Conservation (phyloP, 2,113 vertebrate species). For the Tringa solitaria region DNA sequence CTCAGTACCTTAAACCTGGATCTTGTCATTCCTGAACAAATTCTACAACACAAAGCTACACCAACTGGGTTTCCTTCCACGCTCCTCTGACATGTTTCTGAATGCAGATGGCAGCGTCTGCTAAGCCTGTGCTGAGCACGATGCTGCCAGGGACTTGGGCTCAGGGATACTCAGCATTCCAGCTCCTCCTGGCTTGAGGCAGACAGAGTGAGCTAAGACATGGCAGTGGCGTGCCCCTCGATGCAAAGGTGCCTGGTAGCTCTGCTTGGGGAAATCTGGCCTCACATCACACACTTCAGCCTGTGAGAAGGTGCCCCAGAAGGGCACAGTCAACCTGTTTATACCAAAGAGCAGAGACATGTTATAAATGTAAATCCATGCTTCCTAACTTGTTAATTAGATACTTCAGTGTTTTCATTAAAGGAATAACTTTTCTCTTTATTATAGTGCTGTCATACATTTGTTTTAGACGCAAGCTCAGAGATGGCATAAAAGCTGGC, state of each 20-base stretch:
- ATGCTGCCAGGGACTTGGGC: background rate
- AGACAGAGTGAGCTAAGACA: background rate
- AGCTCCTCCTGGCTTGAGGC: background rate
- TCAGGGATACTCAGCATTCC: background rate
- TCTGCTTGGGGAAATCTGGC: background rate
- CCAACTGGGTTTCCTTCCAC: background rate
- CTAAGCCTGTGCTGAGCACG: background rate
- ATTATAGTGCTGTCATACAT: background rate
- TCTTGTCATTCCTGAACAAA: background rate
- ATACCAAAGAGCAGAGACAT: background rate
- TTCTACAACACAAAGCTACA: background rate
- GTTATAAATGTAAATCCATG: background rate
- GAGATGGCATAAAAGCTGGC: background rate
- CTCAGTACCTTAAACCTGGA: background rate
- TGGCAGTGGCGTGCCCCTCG: background rate
- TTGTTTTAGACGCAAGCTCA: background rate
- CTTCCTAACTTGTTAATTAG: background rate
- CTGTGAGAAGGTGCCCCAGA: background rate
- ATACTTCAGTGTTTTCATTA: background rate
- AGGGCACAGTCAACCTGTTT: background rate
- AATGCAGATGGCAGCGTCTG: conserved; percentile 60
- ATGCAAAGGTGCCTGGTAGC: background rate
- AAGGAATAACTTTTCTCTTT: background rate
- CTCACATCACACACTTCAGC: background rate
- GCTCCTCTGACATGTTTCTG: conserved; percentile 37